Evolutionary conservation across 2,888 invertebrate genomes (phyloP).

Genomic region (Latrodectus elegans): DNA sequence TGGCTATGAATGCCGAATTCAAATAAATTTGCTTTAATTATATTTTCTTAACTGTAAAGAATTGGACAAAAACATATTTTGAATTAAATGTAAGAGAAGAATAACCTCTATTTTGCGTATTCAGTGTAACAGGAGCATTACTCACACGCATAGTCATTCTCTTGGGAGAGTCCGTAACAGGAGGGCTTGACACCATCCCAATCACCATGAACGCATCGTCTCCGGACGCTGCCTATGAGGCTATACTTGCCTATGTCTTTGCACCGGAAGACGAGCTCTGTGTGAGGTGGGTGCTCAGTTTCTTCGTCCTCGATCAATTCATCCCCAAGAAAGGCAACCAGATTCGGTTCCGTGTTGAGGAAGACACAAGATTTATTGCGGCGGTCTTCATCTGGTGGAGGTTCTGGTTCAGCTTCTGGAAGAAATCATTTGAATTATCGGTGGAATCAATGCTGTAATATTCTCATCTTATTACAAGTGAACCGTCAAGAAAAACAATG

Average conservation of each 20-base stretch:
- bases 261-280: constrained; percentile 83
- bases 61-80: no score
- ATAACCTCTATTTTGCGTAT: no score
- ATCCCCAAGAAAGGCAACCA: constrained; percentile 88
- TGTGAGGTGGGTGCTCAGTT: constrained; percentile 86
- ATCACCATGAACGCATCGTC: constrained; percentile 85
- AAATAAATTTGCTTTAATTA: no score
- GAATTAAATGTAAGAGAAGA: no score
- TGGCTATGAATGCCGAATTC: no score
- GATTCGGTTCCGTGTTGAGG: constrained; percentile 85
- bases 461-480: no score
- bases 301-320: constrained; percentile 84
- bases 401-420: constrained; percentile 51
- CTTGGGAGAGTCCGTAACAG: constrained; percentile 88
- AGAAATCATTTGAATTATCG: not conserved
- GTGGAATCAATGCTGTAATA: no score
- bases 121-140: constrained; percentile 67
- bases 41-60: no score
- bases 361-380: constrained; percentile 84
- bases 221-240: constrained; percentile 83
- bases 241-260: constrained; percentile 90
- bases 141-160: constrained; percentile 89
- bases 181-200: constrained; percentile 87
- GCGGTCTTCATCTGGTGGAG: constrained; percentile 58
- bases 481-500: no score